These are phyloP conservation scores for Neopipo cinnamomea DNA, from an alignment of 2,113 vertebrate genomes.

Conservation along the genomic window DNA sequence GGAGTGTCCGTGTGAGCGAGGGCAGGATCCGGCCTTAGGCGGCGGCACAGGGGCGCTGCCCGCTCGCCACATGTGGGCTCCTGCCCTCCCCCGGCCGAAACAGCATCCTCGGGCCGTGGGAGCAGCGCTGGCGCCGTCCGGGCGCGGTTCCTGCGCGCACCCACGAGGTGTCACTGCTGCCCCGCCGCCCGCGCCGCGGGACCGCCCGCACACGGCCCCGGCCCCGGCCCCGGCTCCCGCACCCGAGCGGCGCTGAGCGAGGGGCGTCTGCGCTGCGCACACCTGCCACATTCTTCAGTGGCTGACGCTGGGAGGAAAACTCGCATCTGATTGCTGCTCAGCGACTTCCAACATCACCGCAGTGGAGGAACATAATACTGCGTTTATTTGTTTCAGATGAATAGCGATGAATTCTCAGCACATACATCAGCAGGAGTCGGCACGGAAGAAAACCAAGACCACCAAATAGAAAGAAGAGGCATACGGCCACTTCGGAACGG, in stretches of 20 bases:
- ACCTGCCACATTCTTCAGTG: fast-evolving
- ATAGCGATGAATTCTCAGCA: fast-evolving
- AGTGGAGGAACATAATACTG: fast-evolving
- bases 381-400: fast-evolving
- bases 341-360: fast-evolving
- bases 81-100: fast-evolving
- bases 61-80: fast-evolving
- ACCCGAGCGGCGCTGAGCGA: neutral
- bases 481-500: neutral
- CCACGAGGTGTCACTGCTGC: neutral
- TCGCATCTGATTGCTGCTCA: neutral
- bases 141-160: neutral
- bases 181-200: neutral
- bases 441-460: neutral
- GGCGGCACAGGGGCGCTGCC: neutral
- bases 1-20: fast-evolving
- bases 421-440: fast-evolving
- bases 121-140: neutral
- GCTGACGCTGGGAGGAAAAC: fast-evolving
- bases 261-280: fast-evolving
- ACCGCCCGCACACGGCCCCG: neutral
- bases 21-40: neutral
- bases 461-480: neutral
- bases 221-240: neutral
- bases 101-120: fast-evolving